These are phyloP conservation scores for Bufo bufo DNA, from an alignment of 2,113 vertebrate species.

Conservation along the genomic window DNA sequence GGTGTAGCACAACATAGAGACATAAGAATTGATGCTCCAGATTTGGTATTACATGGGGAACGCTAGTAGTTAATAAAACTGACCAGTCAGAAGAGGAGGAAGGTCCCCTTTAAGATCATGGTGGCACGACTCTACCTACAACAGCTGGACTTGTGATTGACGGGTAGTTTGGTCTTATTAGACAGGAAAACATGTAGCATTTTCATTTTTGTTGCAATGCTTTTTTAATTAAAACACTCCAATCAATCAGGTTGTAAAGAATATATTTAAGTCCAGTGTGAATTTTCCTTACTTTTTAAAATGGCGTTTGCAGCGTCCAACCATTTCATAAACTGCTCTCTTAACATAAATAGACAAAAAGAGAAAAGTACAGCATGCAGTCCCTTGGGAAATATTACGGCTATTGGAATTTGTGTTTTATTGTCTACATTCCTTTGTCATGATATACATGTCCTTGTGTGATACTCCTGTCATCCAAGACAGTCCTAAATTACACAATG, in stretches of 20 bases:
- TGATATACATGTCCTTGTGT: slow-evolving; percentile 51
- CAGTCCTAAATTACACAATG: slow-evolving; percentile 51
- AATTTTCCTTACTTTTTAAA: not conserved
- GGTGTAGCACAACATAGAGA: too few relatives aligned
- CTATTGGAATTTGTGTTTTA: slow-evolving; percentile 55
- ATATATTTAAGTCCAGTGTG: not conserved
- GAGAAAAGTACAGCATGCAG: slow-evolving; percentile 18
- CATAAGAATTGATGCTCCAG: too few relatives aligned
- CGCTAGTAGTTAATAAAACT: too few relatives aligned
- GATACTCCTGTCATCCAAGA: slow-evolving; percentile 32
- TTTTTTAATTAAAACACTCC: not conserved
- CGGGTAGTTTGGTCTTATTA: not conserved
- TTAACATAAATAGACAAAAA: slow-evolving; percentile 45
- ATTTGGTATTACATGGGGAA: too few relatives aligned
- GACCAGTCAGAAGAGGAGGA: too few relatives aligned
- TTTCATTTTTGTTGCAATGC: too few relatives aligned
- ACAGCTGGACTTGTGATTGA: not conserved
- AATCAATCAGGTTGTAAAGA: not conserved
- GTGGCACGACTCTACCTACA: too few relatives aligned
- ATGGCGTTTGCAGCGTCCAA: slow-evolving; percentile 11
- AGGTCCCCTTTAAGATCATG: too few relatives aligned
- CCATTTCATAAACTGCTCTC: slow-evolving; percentile 44
- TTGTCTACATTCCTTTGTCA: slow-evolving; percentile 46
- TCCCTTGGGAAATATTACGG: slow-evolving; percentile 41
- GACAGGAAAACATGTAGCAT: too few relatives aligned